Percentiles rank a stretch among this genome's conserved stretches.
Conservation (phyloP, 2,888 invertebrate genomes). For the Chalcis sispes region DNA sequence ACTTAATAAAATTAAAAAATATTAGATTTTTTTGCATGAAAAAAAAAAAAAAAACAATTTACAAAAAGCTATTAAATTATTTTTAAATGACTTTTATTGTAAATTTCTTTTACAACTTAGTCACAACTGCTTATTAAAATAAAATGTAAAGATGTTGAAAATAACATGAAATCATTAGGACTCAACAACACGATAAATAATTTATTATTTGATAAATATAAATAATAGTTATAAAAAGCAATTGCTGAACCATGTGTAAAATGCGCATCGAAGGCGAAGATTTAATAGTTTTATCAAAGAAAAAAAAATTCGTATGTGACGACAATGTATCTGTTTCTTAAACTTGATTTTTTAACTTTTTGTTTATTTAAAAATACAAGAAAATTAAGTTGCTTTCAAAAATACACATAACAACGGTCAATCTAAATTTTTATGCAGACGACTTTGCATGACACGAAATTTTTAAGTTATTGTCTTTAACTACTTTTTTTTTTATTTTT, state of each 20-base stretch:
- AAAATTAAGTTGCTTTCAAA: conserved; percentile 11
- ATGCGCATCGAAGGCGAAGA: conserved; percentile 55
- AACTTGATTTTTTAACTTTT: neutral
- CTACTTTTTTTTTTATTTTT: conserved; percentile 44
- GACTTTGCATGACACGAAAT: conserved; percentile 42
- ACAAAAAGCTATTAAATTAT: conserved; percentile 5
- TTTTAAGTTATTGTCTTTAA: conserved; percentile 55
- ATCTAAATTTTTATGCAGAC: conserved; percentile 34
- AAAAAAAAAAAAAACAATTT: conserved; percentile 17
- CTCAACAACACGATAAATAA: conserved; percentile 11
- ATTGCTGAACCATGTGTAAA: conserved; percentile 39
- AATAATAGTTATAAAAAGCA: conserved; percentile 35
- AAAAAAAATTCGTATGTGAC: conserved; percentile 16
- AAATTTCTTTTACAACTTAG: conserved; percentile 16
- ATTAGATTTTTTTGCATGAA: neutral
- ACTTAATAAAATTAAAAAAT: too few species aligned
- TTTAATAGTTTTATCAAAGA: neutral
- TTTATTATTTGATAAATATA: conserved; percentile 18
- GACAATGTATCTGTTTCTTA: conserved; percentile 25
- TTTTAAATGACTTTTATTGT: conserved; percentile 27
- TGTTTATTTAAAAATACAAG: conserved; percentile 20
- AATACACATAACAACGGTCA: conserved; percentile 33
- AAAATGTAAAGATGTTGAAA: conserved; percentile 10
- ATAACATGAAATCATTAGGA: conserved; percentile 24
- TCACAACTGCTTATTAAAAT: neutral